Evolutionary conservation across 2,888 invertebrate species (phyloP), one percentile per base, ranked within the genome.

Genomic region (Priocnemis perturbator): DNA sequence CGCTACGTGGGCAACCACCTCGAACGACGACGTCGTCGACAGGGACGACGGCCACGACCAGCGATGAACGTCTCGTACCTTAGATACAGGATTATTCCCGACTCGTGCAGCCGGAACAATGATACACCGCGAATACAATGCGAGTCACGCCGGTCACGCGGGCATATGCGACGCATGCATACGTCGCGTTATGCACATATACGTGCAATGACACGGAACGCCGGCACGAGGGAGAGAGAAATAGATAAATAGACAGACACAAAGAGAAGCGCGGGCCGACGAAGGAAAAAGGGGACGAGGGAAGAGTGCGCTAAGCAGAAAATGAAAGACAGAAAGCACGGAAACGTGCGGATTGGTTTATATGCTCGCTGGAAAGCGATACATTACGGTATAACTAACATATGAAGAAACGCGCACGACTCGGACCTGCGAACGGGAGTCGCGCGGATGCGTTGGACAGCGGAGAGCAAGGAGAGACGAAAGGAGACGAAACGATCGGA

Each of bases 71-170:
- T 50, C 5, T 2, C 50, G 2, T 56, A 30, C 62, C 26, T 68
- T 64, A 60, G 60, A 20, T 66, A 48, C 59, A 37, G 37, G 67
- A 64, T 72, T 45, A 70, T 74, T 71, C 71, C 58, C 53, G 69
- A 53, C 64, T 69, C 69, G 71, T 64, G 71, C 69, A 64, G 64
- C 61, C 68, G 71, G 73, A 75, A 79, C 79, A 79, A 81, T 78
- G 71, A 74, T 60, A 68, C 60, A 59, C 57, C 37, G 53, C 63
- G 71, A 65, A 17, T 71, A 71, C 73, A 62, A 78, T 81, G 79
- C 78, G 62, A 74, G 78, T 76, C 79, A 75, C 81, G 75, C 57
- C 64, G 71, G 67, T 75, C 77, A 60, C 61, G 73, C 67, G 66
- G 67, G n/a, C n/a, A 71, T 69, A 63, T 64, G 30, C 45, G 45